Conservation (phyloP, 2,888 invertebrate genomes). For the Geophilus truncorum region DNA sequence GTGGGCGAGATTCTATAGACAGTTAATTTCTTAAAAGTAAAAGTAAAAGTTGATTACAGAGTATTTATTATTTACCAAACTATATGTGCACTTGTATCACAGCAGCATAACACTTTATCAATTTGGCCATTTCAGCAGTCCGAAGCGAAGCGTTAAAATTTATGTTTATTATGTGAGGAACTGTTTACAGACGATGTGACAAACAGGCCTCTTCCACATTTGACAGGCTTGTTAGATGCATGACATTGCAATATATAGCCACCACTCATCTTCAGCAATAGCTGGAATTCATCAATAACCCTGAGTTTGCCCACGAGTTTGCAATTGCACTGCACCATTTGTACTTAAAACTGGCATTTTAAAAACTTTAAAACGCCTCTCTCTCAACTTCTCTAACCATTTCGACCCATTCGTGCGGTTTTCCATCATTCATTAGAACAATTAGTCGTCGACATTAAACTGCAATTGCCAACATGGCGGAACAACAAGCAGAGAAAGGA, state of each 20-base stretch:
- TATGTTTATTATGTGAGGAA: not conserved
- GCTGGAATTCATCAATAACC: not conserved
- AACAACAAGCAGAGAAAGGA: not conserved
- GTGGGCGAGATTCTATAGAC: too few species aligned
- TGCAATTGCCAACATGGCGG: conserved; percentile 1
- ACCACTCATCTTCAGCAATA: not conserved
- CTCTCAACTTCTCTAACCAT: not conserved
- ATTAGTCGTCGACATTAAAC: conserved; percentile 23
- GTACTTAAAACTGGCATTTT: too few species aligned
- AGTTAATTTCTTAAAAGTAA: too few species aligned
- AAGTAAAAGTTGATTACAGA: too few species aligned
- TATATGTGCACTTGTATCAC: not conserved
- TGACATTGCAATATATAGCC: not conserved
- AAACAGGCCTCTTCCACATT: not conserved
- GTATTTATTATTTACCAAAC: too few species aligned
- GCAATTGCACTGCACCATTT: not conserved
- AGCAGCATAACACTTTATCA: not conserved
- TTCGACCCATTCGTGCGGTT: not conserved
- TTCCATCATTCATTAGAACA: not conserved
- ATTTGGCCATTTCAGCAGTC: not conserved
- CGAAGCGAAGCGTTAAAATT: not conserved
- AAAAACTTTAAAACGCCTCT: too few species aligned
- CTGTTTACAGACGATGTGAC: not conserved
- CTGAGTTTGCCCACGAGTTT: not conserved
- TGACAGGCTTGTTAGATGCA: conserved; percentile 21